Percentiles rank a stretch among this genome's conserved stretches.
Conservation (phyloP, 1,140 invertebrate genomes). For the Eriosoma lanigerum region DNA sequence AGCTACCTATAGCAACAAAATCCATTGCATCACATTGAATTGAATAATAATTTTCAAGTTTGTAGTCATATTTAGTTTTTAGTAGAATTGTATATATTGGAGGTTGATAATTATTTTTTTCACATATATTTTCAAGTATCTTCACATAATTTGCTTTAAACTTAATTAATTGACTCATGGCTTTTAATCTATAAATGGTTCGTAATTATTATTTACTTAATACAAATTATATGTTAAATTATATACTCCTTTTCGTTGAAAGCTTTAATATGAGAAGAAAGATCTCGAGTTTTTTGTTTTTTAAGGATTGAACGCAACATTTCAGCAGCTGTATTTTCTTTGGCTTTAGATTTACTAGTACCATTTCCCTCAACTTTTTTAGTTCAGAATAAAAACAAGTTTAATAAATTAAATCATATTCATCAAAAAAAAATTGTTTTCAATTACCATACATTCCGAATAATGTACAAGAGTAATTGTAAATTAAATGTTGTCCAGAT, state of each 20-base stretch:
- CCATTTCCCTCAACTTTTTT: conserved; percentile 35
- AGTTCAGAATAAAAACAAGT: neutral
- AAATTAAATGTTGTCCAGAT: neutral
- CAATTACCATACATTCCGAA: conserved; percentile 38
- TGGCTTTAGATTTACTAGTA: neutral
- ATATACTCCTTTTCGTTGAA: conserved; percentile 15
- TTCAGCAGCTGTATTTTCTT: conserved; percentile 14
- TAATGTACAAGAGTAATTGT: conserved; percentile 27
- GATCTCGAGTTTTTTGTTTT: neutral
- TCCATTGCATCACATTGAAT: conserved; percentile 25
- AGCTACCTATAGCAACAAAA: conserved; percentile 26
- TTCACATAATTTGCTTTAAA: conserved; percentile 10
- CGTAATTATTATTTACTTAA: neutral
- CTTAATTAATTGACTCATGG: neutral
- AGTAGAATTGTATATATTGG: conserved; percentile 10
- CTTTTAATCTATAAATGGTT: neutral
- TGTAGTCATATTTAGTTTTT: neutral
- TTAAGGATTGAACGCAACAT: conserved; percentile 14
- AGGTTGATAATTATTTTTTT: neutral
- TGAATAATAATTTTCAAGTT: neutral
- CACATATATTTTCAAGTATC: neutral
- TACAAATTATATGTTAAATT: too few species aligned
- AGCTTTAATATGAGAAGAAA: conserved; percentile 20
- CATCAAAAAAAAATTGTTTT: too few species aligned
- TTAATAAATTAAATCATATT: conserved; percentile 4